Percentiles rank a stretch among this genome's conserved stretches.
phyloP scores from a whole-genome alignment of 1,140 invertebrate genomes.

The Goniozus legneri region DNA sequence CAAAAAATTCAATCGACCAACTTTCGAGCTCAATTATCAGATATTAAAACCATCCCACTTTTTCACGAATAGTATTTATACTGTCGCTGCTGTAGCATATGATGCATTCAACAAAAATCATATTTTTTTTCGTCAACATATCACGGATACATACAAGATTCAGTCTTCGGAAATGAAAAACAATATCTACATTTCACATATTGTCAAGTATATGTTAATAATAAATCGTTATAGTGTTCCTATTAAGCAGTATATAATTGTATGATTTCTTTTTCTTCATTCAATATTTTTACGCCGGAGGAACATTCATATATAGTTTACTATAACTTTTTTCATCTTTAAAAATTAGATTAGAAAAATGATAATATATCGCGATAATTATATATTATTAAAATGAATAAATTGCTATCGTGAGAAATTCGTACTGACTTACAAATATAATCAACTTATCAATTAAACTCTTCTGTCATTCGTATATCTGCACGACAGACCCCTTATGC shows the following conservation, averaged over 20 bases:
- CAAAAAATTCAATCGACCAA: constrained; percentile 9
- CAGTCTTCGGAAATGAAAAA: constrained; percentile 45
- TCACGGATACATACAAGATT: constrained; percentile 29
- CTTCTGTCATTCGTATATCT: neutral
- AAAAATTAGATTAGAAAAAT: too few species aligned
- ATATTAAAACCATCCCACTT: too few species aligned
- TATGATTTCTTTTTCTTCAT: too few species aligned
- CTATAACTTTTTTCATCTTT: too few species aligned
- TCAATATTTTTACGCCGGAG: too few species aligned
- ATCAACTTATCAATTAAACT: constrained; percentile 7
- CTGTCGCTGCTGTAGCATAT: too few species aligned
- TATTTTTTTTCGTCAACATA: constrained; percentile 8
- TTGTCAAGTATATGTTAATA: constrained; percentile 34
- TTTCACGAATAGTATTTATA: too few species aligned
- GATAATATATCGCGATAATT: too few species aligned
- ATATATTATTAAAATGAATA: too few species aligned
- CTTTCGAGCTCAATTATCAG: constrained; percentile 4
- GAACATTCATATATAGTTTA: too few species aligned
- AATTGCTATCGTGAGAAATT: too few species aligned
- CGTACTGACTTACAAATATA: neutral
- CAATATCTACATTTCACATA: constrained; percentile 43
- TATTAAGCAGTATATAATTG: neutral
- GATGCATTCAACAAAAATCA: constrained; percentile 17
- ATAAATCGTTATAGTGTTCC: neutral
- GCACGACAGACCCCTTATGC: constrained; percentile 30